Percentiles rank a stretch among this genome's conserved stretches.
phyloP scores from a whole-genome alignment of 2,797 vertebrate species.

The Falco columbarius region DNA sequence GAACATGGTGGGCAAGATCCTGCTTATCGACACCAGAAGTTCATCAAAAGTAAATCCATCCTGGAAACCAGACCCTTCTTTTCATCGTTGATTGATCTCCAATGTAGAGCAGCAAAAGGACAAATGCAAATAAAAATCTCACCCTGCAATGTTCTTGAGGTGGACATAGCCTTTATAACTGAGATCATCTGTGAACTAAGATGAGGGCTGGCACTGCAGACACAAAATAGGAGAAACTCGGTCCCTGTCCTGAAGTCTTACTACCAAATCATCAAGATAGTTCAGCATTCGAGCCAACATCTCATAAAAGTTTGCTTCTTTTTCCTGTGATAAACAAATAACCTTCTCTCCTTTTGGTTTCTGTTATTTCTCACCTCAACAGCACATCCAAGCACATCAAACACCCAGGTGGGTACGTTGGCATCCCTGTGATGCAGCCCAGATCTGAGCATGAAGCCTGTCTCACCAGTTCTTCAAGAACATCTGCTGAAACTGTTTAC shows the following conservation, averaged over 20 bases:
- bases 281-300: neutral
- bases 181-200: neutral
- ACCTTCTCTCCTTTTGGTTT: neutral
- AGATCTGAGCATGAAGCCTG: neutral
- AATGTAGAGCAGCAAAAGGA: neutral
- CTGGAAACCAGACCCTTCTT: neutral
- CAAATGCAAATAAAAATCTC: neutral
- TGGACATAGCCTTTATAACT: neutral
- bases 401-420: neutral
- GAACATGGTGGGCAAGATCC: neutral
- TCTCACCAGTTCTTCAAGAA: slow-evolving; percentile 1
- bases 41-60: neutral
- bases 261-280: neutral
- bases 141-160: neutral
- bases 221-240: neutral
- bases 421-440: neutral
- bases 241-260: neutral
- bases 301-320: neutral
- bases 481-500: neutral
- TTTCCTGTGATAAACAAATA: neutral
- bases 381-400: neutral
- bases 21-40: neutral
- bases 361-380: neutral
- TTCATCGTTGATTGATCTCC: neutral
- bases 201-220: neutral